phyloP scores from a whole-genome alignment of 2,113 vertebrate genomes.

The Pristiophorus japonicus region DNA sequence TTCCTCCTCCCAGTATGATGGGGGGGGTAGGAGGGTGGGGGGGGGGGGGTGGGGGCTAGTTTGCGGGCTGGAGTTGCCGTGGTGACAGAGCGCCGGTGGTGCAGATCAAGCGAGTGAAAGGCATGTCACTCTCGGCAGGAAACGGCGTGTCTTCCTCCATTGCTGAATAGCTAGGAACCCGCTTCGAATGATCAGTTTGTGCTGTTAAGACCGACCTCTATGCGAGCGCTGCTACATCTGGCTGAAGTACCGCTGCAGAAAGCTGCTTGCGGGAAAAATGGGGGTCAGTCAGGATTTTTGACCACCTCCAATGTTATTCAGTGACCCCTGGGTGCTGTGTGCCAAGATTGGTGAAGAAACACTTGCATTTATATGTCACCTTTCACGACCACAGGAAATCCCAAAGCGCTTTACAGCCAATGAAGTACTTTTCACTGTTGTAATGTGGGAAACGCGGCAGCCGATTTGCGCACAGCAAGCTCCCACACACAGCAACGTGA shows the following conservation, averaged over 20 bases:
- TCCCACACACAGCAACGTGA: not conserved
- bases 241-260: not conserved
- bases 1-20: too few species aligned
- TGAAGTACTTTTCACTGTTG: not conserved
- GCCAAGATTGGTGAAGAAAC: not conserved
- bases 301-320: not conserved
- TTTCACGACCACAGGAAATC: not conserved
- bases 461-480: not conserved
- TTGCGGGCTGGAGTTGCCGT: too few species aligned
- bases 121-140: too few species aligned
- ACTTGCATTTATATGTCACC: not conserved
- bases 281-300: not conserved
- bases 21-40: fast-evolving
- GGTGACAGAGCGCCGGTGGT: too few species aligned
- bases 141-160: too few species aligned
- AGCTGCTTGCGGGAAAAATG: too few species aligned
- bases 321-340: not conserved
- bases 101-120: too few species aligned
- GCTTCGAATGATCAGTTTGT: too few species aligned
- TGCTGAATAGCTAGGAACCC: too few species aligned
- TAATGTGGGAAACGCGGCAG: not conserved
- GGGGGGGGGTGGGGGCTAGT: too few species aligned
- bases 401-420: not conserved
- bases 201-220: not conserved
- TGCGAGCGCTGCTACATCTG: not conserved